phyloP scores from a whole-genome alignment of 2,888 invertebrate species.

The Heliconius ethilla region DNA sequence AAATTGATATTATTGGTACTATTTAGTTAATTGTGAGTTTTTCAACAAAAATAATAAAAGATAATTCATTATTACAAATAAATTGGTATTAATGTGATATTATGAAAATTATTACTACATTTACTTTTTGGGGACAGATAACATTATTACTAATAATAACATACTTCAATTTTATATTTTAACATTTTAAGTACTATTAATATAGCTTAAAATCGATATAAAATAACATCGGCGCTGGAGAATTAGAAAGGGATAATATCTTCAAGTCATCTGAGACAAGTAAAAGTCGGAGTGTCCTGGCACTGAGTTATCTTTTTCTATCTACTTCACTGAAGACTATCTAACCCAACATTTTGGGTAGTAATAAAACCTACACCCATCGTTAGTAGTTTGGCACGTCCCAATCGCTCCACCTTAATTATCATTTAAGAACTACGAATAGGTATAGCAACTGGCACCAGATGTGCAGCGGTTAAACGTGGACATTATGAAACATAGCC shows the following conservation, averaged over 20 bases:
- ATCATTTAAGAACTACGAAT: conserved; percentile 41
- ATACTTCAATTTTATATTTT: too few relatives aligned
- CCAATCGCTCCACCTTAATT: neutral
- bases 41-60: neutral
- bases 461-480: conserved; percentile 52
- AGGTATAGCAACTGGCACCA: conserved; percentile 63
- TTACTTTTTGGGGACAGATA: too few relatives aligned
- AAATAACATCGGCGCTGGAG: too few relatives aligned
- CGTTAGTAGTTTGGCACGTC: neutral
- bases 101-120: neutral
- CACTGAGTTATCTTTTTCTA: too few relatives aligned
- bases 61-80: too few relatives aligned
- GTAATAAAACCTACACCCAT: neutral
- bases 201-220: too few relatives aligned
- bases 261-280: too few relatives aligned
- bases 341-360: too few relatives aligned
- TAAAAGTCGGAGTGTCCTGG: too few relatives aligned
- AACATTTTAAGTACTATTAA: too few relatives aligned
- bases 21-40: neutral
- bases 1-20: neutral
- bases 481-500: conserved; percentile 31
- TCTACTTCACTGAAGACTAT: too few relatives aligned
- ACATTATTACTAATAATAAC: neutral
- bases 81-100: neutral
- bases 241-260: too few relatives aligned